Percentiles rank a stretch among this genome's conserved stretches.
phyloP scores from a whole-genome alignment of 2,797 vertebrate genomes.

The Notolabrus celidotus region DNA sequence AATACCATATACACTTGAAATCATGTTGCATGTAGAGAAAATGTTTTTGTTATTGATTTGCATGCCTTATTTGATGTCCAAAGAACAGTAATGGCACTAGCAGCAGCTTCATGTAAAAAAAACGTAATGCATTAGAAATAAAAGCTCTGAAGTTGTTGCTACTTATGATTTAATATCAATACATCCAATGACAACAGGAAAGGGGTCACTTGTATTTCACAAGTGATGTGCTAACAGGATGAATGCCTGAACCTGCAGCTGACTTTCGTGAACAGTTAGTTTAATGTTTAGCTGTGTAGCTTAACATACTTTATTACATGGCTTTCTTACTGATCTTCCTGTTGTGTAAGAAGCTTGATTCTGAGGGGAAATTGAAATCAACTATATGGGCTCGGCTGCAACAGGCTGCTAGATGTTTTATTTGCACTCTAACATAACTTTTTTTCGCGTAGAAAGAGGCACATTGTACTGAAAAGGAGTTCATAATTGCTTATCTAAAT shows the following conservation, averaged over 20 bases:
- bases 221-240: not conserved
- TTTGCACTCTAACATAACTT: too few relatives aligned
- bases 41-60: not conserved
- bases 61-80: not conserved
- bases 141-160: not conserved
- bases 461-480: too few relatives aligned
- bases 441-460: too few relatives aligned
- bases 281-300: not conserved
- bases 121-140: not conserved
- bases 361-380: too few relatives aligned
- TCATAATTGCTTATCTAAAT: too few relatives aligned
- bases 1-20: not conserved
- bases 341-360: too few relatives aligned
- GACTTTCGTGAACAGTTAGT: not conserved
- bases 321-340: too few relatives aligned
- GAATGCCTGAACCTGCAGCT: not conserved
- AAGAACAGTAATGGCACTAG: not conserved
- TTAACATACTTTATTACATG: not conserved
- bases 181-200: not conserved
- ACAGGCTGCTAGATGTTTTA: too few relatives aligned
- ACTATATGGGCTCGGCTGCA: too few relatives aligned
- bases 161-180: not conserved
- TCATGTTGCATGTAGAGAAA: slow-evolving; percentile 5
- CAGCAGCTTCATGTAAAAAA: slow-evolving; percentile 1
- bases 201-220: not conserved